phyloP scores from a whole-genome alignment of 2,888 invertebrate species.

The Lochmaea crataegi region DNA sequence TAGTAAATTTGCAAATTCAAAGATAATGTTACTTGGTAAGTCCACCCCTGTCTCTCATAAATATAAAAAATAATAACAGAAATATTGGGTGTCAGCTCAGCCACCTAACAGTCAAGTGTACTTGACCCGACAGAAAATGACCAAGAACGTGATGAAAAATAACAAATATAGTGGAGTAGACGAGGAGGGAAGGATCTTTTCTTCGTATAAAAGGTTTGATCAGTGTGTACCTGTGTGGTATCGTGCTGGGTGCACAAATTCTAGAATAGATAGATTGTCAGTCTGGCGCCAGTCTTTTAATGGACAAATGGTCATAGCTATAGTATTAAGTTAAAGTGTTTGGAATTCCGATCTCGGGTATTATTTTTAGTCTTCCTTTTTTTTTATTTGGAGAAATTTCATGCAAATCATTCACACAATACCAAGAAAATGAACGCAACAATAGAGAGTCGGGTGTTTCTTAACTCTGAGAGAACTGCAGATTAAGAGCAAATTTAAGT shows the following conservation, averaged over 20 bases:
- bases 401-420: constrained; percentile 12
- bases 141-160: constrained; percentile 19
- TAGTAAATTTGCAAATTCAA: neutral
- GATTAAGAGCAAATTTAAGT: neutral
- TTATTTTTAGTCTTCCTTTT: constrained; percentile 1
- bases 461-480: neutral
- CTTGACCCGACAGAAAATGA: constrained; percentile 7
- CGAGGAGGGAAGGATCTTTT: neutral
- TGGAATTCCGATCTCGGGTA: constrained; percentile 5
- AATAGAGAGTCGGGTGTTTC: neutral
- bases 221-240: constrained; percentile 43
- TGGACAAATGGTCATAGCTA: constrained; percentile 41
- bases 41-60: constrained; percentile 25
- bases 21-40: neutral
- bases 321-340: constrained; percentile 21
- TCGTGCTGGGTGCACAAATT: constrained; percentile 52
- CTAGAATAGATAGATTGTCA: constrained; percentile 50
- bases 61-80: constrained; percentile 35
- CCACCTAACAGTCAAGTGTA: constrained; percentile 40
- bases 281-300: constrained; percentile 52
- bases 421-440: neutral
- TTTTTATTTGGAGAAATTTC: constrained; percentile 2
- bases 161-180: constrained; percentile 14
- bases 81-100: constrained; percentile 39
- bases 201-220: constrained; percentile 6